These are phyloP conservation scores for Aphyosemion australe DNA, from an alignment of 2,113 vertebrate genomes.

Conservation along the genomic window DNA sequence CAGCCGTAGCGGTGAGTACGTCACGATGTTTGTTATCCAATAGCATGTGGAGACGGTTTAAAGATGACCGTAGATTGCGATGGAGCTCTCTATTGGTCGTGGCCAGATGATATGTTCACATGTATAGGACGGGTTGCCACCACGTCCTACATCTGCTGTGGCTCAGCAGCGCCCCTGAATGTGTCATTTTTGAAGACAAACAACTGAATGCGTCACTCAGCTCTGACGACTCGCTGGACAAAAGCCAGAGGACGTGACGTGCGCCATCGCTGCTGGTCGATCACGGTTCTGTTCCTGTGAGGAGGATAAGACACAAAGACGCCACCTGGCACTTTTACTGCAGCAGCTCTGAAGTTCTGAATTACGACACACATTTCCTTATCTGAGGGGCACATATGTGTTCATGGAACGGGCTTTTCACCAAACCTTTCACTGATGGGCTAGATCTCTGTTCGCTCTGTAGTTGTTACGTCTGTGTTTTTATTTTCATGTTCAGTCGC, in stretches of 20 bases:
- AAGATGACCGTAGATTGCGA: no score
- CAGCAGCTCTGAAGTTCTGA: constrained; percentile 13
- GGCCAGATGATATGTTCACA: no score
- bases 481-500: constrained; percentile 12
- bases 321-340: neutral
- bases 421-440: constrained; percentile 28
- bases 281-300: constrained; percentile 5
- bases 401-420: constrained; percentile 29
- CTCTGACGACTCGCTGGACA: neutral
- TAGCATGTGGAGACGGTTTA: no score
- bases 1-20: no score
- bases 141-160: no score
- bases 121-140: no score
- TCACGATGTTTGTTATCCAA: no score
- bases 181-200: neutral
- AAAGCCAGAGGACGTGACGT: neutral
- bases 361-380: constrained; percentile 25
- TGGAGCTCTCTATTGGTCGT: no score
- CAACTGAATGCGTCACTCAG: neutral
- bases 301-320: constrained; percentile 11
- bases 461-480: neutral
- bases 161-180: neutral
- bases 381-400: constrained; percentile 26
- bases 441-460: constrained; percentile 2
- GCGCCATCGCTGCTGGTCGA: neutral